Evolutionary conservation across 1,140 invertebrate genomes (phyloP), one percentile per base, ranked within the genome.

Genomic region (Periplaneta americana): DNA sequence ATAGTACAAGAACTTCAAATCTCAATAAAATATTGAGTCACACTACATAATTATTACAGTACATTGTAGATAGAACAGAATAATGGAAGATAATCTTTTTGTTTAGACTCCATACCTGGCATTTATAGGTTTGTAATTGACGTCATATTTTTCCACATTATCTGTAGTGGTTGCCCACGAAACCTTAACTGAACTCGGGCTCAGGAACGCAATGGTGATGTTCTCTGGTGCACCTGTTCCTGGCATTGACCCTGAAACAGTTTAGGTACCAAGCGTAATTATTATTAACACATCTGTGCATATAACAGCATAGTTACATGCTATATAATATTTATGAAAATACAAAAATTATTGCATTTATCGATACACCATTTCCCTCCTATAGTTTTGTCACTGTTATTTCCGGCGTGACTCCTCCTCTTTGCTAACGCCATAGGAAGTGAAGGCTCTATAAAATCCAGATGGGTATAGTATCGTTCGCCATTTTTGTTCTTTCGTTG

Each of bases 191-290:
- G 95, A 94, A 78, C 93, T 95, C 13, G 95, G 94, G 87, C 93
- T 95, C 76, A 96, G 89, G 86, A 96, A 96, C 85, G 95, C 95
- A 80, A 96, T 93, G 57, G 95, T 96, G 87, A 96, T 95, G 86
- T 96, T 96, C 88, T 96, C 94, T 39, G 95, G 95, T 36, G 93
- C 91, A 80, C 93, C 93, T 85, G 93, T 92, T 86, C 91, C 91
- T 84, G 92, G 91, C 88, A 95, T 94, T 84, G 94, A 95, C 88
- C 94, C 95, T 96, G 89, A 0, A 89, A 88, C 80, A 87, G 32
- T 28, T n/a, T n/a, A 57, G 33, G 33, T 37, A 36, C 28, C 2
- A 57, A n/a, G n/a, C n/a, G n/a, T n/a, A n/a, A n/a, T n/a, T n/a
- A n/a, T n/a, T n/a, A n/a, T n/a, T n/a, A n/a, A 57, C 22, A n/a